Evolutionary conservation across 2,888 invertebrate genomes (phyloP), one percentile per base, ranked within the genome.

Genomic region (Chironomus tentans): DNA sequence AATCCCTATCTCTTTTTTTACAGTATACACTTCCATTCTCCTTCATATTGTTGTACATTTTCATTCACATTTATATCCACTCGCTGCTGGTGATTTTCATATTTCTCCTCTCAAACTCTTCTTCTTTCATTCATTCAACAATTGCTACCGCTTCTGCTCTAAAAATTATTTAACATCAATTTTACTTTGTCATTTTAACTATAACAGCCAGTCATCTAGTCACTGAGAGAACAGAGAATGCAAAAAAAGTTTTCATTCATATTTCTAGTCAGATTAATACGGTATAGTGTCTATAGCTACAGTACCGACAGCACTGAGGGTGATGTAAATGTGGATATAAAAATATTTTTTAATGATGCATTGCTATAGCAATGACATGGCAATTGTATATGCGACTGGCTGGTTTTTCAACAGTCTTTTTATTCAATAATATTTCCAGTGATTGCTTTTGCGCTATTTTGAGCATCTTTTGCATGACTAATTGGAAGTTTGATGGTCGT

Each of bases 161-260:
- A 47, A 47, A 46, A 47, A 70, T 48, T 47, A 70, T 70, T 70
- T 47, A 47, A 70, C 70, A 70, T 70, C 70, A 70, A 70, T 70
- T 70, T 70, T 70, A 70, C 70, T 70, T 47, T 48, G 48, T 70
- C 70, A 70, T 70, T 70, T 65, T 68, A 38, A 65, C 65, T 65
- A 65, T 22, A 65, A 15, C 22, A 62, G 18, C 56, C 65, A 65
- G 65, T 12, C 65, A 13, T 65, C 21, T 7, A 10, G 24, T 65
- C 21, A 13, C 65, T 24, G 65, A 4, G 65, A 18, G n/a, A 18
- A 18, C 3, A 56, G 7, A 18, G 15, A 56, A 15, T n/a, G 15
- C 18, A 18, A 18, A 10, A 38, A 56, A 18, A 56, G 15, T 15
- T 15, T 56, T 56, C 7, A 15, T 38, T 38, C 38, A 38, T 38